Base-by-base conservation (phyloP, 2,888 invertebrate species). In the Hirtodrosophila cameraria region DNA sequence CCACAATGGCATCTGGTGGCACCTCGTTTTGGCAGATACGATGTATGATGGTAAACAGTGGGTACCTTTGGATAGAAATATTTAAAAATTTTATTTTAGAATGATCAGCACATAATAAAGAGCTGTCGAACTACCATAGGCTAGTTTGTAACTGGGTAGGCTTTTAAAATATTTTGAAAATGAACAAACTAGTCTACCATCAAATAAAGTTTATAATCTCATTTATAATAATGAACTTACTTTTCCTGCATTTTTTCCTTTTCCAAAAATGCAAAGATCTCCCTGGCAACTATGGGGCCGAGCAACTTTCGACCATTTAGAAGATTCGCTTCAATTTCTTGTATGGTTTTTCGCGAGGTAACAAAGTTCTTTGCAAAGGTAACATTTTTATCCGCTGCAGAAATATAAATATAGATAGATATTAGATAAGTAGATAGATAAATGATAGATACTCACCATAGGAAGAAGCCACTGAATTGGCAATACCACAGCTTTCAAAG, bases 401-500 rank as follows among this genome's bases (percentile, higher is more conserved):
- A 3, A 12, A n/a, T n/a, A n/a, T 25, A 2, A 28, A 9, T 7
- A 33, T 8, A 1, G 7, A 12, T 1, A 27, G 3, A 5, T 5
- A 13, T n/a, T n/a, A n/a, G n/a, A n/a, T n/a, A n/a, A n/a, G n/a
- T n/a, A n/a, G n/a, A n/a, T n/a, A n/a, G n/a, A n/a, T n/a, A n/a
- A n/a, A n/a, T n/a, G 0, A 0, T n/a, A 1, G 4, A 0, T 5
- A 59, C 70, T 6, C 54, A 91, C 99, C 98, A 88, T 98, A 99
- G 3, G 99, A 98, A 0, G 99, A 98, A 2, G 99, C 98, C 78
- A 99, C 96, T 28, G 99, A 94, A 92, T 99, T 99, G 48, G 99
- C 99, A 2, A 99, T 95, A 7, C 99, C 99, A 89, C 99, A 99
- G 72, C 97, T 97, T 92, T 99, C 99, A 89, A 99, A 96, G 92